phyloP scores from a whole-genome alignment of 2,797 vertebrate genomes.

The Crypturellus tataupa region DNA sequence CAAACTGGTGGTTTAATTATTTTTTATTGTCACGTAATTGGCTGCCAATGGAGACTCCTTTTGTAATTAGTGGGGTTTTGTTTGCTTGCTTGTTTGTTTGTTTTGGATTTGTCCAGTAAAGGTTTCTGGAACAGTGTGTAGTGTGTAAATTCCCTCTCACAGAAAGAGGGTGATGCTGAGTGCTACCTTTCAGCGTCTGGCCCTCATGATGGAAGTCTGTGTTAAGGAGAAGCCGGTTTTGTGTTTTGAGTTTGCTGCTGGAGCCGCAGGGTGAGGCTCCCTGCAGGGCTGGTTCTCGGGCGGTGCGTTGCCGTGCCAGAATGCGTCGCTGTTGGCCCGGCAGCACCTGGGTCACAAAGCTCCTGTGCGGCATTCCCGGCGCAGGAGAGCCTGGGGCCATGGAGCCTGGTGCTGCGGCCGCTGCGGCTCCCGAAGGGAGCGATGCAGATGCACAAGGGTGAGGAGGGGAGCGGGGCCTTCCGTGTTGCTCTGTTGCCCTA shows the following conservation, averaged over 20 bases:
- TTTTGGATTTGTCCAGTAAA: background rate
- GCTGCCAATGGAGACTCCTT: background rate
- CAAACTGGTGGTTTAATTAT: background rate
- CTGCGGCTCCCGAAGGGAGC: slow-evolving; percentile 3
- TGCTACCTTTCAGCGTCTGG: background rate
- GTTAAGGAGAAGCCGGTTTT: background rate
- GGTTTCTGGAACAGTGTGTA: background rate
- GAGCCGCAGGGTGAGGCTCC: fast-evolving
- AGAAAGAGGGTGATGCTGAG: background rate
- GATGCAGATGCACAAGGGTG: slow-evolving; percentile 21
- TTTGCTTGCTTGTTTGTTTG: background rate
- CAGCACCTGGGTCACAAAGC: background rate
- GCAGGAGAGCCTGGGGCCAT: background rate
- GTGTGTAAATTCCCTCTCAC: background rate
- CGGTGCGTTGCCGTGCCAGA: too few relatives aligned
- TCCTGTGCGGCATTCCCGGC: background rate
- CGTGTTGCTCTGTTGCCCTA: fast-evolving
- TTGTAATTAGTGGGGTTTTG: background rate
- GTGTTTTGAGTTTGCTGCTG: background rate
- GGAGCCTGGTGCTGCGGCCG: background rate
- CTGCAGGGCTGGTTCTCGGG: background rate
- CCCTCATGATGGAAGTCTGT: background rate
- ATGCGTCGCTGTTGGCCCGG: background rate
- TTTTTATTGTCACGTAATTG: background rate
- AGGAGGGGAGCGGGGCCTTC: background rate